A percentile compares a stretch with the other conserved stretches of the same genome.
These are phyloP conservation scores for Lasiommata megera DNA, from an alignment of 2,888 invertebrate species.

Conservation along the genomic window DNA sequence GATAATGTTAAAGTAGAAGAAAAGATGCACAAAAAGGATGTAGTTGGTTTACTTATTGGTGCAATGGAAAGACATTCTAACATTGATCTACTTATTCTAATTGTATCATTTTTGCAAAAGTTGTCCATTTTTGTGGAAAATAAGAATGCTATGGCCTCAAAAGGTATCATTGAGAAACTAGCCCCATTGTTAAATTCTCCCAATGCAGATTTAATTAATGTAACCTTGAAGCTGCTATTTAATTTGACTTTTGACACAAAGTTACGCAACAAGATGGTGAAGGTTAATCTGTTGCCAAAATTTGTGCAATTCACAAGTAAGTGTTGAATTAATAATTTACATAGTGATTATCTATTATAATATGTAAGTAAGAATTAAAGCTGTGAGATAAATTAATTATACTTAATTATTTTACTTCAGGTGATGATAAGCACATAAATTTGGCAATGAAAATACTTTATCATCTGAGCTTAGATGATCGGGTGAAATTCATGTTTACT, in stretches of 20 bases:
- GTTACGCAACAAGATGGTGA: slow-evolving; percentile 93
- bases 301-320: slow-evolving; percentile 92
- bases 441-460: slow-evolving; percentile 92
- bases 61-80: slow-evolving; percentile 93
- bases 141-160: slow-evolving; percentile 93
- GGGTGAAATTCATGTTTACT: slow-evolving; percentile 95
- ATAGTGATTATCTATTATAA: neutral
- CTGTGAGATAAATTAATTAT: no score
- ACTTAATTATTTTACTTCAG: slow-evolving; percentile 56
- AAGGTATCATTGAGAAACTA: slow-evolving; percentile 91
- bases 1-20: slow-evolving; percentile 97
- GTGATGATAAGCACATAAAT: slow-evolving; percentile 89
- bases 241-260: slow-evolving; percentile 97
- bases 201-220: slow-evolving; percentile 88
- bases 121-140: slow-evolving; percentile 96
- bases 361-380: no score
- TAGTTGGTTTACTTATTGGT: slow-evolving; percentile 92
- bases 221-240: slow-evolving; percentile 92
- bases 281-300: slow-evolving; percentile 93
- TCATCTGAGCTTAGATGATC: slow-evolving; percentile 96
- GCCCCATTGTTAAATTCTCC: slow-evolving; percentile 87
- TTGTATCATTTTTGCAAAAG: slow-evolving; percentile 96
- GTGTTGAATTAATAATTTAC: slow-evolving; percentile 36
- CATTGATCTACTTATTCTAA: slow-evolving; percentile 92
- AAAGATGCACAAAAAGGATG: slow-evolving; percentile 97